phyloP scores from a whole-genome alignment of 2,888 invertebrate species.

The Chloromyia formosa region DNA sequence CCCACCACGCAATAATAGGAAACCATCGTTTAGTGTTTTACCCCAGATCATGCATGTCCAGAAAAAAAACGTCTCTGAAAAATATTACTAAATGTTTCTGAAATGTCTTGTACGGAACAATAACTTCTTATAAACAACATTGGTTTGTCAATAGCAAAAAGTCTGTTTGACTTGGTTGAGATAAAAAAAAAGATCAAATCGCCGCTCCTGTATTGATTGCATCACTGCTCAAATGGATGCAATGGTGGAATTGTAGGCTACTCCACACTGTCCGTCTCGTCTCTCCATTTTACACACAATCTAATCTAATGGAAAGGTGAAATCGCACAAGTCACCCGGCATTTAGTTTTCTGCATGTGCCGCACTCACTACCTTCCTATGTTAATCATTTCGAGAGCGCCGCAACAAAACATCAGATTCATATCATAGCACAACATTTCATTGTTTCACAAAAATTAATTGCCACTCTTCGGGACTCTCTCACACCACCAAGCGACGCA shows the following conservation, averaged over 20 bases:
- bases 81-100: slow-evolving; percentile 26
- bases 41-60: not conserved
- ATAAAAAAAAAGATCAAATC: slow-evolving; percentile 10
- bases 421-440: slow-evolving; percentile 25
- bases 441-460: slow-evolving; percentile 41
- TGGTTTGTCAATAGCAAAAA: slow-evolving; percentile 16
- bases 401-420: slow-evolving; percentile 20
- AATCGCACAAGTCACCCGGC: slow-evolving; percentile 15
- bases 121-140: slow-evolving; percentile 28
- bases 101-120: slow-evolving; percentile 42
- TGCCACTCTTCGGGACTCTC: slow-evolving; percentile 20
- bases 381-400: slow-evolving; percentile 9
- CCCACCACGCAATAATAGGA: slow-evolving; percentile 10
- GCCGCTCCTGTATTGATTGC: slow-evolving; percentile 16
- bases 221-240: not conserved
- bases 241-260: not conserved
- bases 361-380: not conserved
- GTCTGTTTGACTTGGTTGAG: not conserved
- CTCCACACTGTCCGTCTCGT: slow-evolving; percentile 20
- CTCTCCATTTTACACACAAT: slow-evolving; percentile 9
- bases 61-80: not conserved
- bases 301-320: slow-evolving; percentile 40
- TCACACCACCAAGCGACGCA: not conserved
- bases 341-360: not conserved
- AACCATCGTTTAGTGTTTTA: not conserved